These are phyloP conservation scores for Trichopoda pennipes DNA, from an alignment of 2,888 invertebrate genomes.

Conservation along the genomic window DNA sequence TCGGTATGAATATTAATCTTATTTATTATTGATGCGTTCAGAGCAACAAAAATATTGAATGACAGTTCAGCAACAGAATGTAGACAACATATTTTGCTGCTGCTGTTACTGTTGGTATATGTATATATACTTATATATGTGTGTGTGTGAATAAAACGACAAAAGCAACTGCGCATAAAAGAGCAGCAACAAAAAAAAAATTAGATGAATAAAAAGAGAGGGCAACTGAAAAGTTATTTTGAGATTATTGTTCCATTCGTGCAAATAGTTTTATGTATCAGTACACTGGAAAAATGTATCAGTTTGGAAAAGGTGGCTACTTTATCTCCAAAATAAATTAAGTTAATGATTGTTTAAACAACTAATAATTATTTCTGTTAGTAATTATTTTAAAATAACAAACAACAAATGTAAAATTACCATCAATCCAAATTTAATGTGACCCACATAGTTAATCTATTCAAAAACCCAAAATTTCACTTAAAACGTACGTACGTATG, in stretches of 20 bases:
- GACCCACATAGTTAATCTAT: too few species aligned
- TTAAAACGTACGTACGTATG: too few species aligned
- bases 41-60: constrained; percentile 25
- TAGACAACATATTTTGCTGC: constrained; percentile 25
- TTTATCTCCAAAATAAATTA: too few species aligned
- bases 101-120: constrained; percentile 10
- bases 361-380: too few species aligned
- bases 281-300: too few species aligned
- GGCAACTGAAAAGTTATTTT: constrained; percentile 25
- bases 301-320: too few species aligned
- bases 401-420: too few species aligned
- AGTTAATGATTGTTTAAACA: too few species aligned
- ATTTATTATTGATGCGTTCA: constrained; percentile 15
- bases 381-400: too few species aligned
- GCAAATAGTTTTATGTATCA: too few species aligned
- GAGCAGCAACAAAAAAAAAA: constrained; percentile 25
- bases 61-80: constrained; percentile 45
- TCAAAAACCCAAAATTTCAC: too few species aligned
- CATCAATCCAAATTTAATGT: too few species aligned
- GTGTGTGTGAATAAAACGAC: constrained; percentile 6
- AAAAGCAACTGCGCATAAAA: constrained; percentile 43
- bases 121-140: neutral
- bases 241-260: neutral
- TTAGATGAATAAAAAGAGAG: neutral
- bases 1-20: constrained; percentile 42